Conservation (phyloP, 2,888 invertebrate genomes). For the Coleophora flavipennella region DNA sequence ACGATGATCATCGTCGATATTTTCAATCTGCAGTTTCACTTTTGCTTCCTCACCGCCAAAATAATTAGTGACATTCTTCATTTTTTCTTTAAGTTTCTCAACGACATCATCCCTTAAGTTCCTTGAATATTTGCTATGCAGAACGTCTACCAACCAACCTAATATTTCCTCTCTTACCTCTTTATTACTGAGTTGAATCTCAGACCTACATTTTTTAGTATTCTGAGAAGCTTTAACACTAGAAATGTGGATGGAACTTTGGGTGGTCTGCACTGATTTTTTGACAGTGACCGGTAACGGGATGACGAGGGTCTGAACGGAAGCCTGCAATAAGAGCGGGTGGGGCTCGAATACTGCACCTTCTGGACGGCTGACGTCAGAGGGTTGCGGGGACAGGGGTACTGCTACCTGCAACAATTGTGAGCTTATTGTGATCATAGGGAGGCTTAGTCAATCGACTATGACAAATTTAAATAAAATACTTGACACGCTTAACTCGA, state of each 20-base stretch:
- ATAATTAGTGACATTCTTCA: slow-evolving; percentile 7
- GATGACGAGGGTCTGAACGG: slow-evolving; percentile 22
- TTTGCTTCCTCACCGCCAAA: slow-evolving; percentile 2
- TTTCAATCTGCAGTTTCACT: not conserved
- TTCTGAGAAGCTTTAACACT: not conserved
- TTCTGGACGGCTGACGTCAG: slow-evolving; percentile 16
- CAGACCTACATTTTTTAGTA: slow-evolving; percentile 1
- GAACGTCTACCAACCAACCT: slow-evolving; percentile 22
- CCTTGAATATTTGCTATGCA: slow-evolving; percentile 16
- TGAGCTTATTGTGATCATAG: not conserved
- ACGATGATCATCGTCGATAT: not conserved
- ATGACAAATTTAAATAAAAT: not conserved
- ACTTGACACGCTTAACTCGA: no score
- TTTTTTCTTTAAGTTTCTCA: slow-evolving; percentile 10
- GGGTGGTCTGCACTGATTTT: slow-evolving; percentile 29
- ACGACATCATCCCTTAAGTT: slow-evolving; percentile 6
- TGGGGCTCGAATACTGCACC: slow-evolving; percentile 13
- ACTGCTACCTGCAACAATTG: slow-evolving; percentile 42
- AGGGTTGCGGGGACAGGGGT: slow-evolving; percentile 24
- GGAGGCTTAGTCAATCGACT: no score
- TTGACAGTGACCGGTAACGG: slow-evolving; percentile 8
- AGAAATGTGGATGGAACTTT: slow-evolving; percentile 23
- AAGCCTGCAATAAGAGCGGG: slow-evolving; percentile 13
- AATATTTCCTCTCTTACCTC: slow-evolving; percentile 22
- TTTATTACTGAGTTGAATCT: slow-evolving; percentile 18